Evolutionary conservation across 2,888 invertebrate genomes (phyloP).

Genomic region (Blomia tropicalis): DNA sequence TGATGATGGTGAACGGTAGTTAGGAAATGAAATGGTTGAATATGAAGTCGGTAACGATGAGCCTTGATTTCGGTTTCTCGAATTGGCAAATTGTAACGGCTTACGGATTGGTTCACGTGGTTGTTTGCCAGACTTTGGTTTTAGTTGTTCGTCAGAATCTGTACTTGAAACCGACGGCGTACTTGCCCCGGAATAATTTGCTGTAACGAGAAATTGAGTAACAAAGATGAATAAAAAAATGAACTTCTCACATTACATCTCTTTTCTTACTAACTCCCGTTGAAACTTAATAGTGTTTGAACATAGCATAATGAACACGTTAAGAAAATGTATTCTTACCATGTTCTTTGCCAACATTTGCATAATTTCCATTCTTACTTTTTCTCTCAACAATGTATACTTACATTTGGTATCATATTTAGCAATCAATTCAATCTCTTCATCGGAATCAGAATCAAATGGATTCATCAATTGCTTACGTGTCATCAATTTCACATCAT

Average conservation of each 20-base stretch:
- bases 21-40: slow-evolving; percentile 16
- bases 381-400: too few relatives aligned
- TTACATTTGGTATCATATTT: slow-evolving; percentile 1
- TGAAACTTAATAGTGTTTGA: too few relatives aligned
- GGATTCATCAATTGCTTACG: slow-evolving; percentile 69
- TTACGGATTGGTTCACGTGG: slow-evolving; percentile 15
- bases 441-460: slow-evolving; percentile 71
- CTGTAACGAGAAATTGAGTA: not conserved
- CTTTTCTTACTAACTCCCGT: too few relatives aligned
- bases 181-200: not conserved
- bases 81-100: slow-evolving; percentile 15
- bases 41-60: slow-evolving; percentile 17
- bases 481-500: slow-evolving; percentile 51
- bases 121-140: not conserved
- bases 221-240: not conserved
- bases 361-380: slow-evolving; percentile 3
- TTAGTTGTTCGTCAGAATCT: not conserved
- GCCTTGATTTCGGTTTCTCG: not conserved
- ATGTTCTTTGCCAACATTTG: too few relatives aligned
- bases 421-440: slow-evolving; percentile 37
- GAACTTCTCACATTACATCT: too few relatives aligned
- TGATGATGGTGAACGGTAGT: not conserved
- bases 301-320: too few relatives aligned
- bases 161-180: slow-evolving; percentile 7
- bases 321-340: too few relatives aligned